These are phyloP conservation scores for Microcebus tavaratra DNA, from an alignment of 2,113 vertebrate species.

Conservation along the genomic window DNA sequence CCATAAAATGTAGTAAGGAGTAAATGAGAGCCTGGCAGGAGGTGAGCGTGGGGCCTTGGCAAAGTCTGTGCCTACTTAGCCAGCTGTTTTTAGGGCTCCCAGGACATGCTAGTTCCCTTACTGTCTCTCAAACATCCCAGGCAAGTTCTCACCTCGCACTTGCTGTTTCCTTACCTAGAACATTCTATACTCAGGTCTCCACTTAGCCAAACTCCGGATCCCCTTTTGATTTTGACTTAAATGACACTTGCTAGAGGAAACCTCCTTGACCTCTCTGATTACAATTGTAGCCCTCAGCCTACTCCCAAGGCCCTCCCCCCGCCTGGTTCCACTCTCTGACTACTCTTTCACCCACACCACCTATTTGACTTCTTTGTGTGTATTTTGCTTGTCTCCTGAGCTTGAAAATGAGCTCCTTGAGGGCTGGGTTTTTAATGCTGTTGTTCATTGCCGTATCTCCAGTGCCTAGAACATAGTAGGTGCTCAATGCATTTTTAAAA, in stretches of 20 bases:
- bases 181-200: neutral
- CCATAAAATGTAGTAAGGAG: neutral
- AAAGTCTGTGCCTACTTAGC: neutral
- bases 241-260: neutral
- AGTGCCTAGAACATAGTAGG: neutral
- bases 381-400: neutral
- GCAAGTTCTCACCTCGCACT: neutral
- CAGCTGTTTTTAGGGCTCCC: neutral
- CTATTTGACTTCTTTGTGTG: neutral
- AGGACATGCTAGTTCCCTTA: neutral
- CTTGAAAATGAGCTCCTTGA: neutral
- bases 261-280: neutral
- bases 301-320: neutral
- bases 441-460: neutral
- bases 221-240: neutral
- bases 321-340: neutral
- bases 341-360: neutral
- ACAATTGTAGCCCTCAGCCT: neutral
- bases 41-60: neutral
- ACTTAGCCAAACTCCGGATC: neutral
- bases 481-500: neutral
- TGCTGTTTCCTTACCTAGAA: neutral
- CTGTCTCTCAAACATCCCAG: neutral
- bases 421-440: neutral
- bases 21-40: neutral